A percentile compares a stretch with the other conserved stretches of the same genome.
These are phyloP conservation scores for Parelbella ahira DNA, from an alignment of 2,888 invertebrate genomes.

Conservation along the genomic window DNA sequence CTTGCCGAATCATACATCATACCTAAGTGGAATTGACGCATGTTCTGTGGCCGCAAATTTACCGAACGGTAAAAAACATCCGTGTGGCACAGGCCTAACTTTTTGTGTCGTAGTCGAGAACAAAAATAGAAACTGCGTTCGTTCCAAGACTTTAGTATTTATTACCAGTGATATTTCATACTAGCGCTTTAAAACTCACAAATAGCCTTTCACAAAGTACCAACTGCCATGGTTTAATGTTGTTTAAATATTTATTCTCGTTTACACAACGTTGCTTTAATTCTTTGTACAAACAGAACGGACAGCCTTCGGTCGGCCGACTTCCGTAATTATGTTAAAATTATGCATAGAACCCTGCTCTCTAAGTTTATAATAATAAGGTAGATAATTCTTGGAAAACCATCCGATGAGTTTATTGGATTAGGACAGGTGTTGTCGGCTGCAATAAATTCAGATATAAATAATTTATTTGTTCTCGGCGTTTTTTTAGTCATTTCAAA, in stretches of 20 bases:
- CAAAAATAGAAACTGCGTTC: constrained; percentile 26
- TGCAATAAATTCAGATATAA: constrained; percentile 10
- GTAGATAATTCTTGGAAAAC: not conserved
- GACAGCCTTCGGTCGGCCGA: constrained; percentile 10
- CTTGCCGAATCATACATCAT: no score
- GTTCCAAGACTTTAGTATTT: constrained; percentile 3
- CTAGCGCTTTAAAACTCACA: not conserved
- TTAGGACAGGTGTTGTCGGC: constrained; percentile 10
- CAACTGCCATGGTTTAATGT: not conserved
- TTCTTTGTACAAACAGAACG: constrained; percentile 12
- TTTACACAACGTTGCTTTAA: constrained; percentile 10
- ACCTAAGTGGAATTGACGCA: no score
- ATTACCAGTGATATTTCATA: constrained; percentile 1
- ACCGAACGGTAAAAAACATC: no score
- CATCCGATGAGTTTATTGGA: constrained; percentile 9
- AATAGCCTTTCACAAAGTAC: not conserved
- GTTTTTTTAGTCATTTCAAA: no score
- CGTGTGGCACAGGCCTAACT: no score
- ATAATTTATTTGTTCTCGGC: constrained; percentile 15
- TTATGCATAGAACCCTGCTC: constrained; percentile 18
- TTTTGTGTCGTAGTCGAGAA: constrained; percentile 6
- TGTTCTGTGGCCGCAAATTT: no score
- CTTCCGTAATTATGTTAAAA: constrained; percentile 21
- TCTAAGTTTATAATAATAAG: constrained; percentile 11
- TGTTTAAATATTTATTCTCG: constrained; percentile 10